phyloP scores from a whole-genome alignment of 2,888 invertebrate species.

The Papilio gigon region DNA sequence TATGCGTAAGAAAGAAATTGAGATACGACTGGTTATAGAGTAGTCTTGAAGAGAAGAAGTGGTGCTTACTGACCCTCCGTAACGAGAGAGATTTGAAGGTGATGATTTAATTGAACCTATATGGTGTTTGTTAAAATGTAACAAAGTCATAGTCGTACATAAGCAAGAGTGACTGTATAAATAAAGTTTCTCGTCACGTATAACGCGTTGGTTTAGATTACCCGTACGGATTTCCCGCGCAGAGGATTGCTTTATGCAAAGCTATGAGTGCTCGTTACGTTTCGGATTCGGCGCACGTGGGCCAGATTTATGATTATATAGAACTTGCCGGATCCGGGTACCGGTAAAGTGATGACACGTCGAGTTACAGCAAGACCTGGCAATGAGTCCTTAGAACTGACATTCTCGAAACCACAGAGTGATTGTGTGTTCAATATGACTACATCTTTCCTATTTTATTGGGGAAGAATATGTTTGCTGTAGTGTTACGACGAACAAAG shows the following conservation, averaged over 20 bases:
- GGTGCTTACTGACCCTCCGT: background rate
- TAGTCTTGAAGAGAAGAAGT: no score
- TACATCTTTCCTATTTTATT: background rate
- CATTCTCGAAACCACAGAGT: background rate
- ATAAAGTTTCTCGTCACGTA: constrained; percentile 74
- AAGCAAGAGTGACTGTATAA: constrained; percentile 46
- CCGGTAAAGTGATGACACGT: constrained; percentile 31
- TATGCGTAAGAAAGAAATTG: no score
- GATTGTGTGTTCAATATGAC: background rate
- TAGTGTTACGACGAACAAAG: background rate
- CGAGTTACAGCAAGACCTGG: background rate
- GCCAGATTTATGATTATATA: constrained; percentile 69
- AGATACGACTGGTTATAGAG: no score
- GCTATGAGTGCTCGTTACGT: constrained; percentile 51
- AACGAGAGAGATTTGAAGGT: background rate
- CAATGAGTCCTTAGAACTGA: constrained; percentile 1
- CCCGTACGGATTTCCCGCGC: constrained; percentile 69
- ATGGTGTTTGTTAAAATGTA: constrained; percentile 4
- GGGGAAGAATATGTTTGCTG: background rate
- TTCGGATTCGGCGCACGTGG: constrained; percentile 64
- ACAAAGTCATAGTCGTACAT: constrained; percentile 18
- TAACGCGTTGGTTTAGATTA: constrained; percentile 68
- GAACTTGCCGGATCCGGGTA: constrained; percentile 58
- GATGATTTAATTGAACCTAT: constrained; percentile 23
- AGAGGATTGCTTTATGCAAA: constrained; percentile 53